Base-by-base conservation (phyloP, 2,113 vertebrate genomes). In the Mastomys coucha region DNA sequence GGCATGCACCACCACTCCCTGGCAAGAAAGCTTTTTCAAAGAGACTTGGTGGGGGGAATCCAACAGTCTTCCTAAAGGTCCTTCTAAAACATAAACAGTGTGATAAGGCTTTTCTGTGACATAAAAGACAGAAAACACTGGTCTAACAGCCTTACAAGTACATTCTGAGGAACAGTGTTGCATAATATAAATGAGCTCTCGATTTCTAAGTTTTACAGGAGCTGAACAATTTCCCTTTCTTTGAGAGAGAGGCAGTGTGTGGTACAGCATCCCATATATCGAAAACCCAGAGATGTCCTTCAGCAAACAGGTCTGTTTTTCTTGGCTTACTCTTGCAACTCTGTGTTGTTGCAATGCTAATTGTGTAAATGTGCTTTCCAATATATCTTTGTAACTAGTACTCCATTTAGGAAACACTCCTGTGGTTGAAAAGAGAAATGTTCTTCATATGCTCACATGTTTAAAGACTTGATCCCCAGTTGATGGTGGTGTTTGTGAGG, bases 251-350 rank as follows among this genome's bases (percentile, higher is more conserved):
- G 26, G 5, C 5, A 1, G 36, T 76, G 36, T 69, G 10, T 9
- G 33, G 17, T n/a, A 75, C 7, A 9, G 17, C 80, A 80, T 4
- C 28, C 24, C 56, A n/a, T 28, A 28, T 28, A 69, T 22, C 8
- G 81, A 92, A 90, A 95, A 14, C 16, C 56, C 45, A 39, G 45
- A 76, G 58, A 60, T 60, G 51, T 53, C 58, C 76, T 95, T 92
- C 49, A 17, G 76, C 58, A 88, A 84, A 42, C 58, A 65, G 13
- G 73, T 9, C 36, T 73, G 39, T 49, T 73, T 85, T 12, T 31
- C 80, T 84, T 88, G 60, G 69, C 60, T 86, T 91, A 90, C 45
- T 16, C 16, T 95, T n/a, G 65, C n/a, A 94, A 81, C 65, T 92
- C 56, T 58, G 63, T 69, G 67, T 16, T 69, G 33, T 69, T 36